Percentiles rank a stretch among this genome's conserved stretches.
phyloP scores from a whole-genome alignment of 1,140 invertebrate species.

The Bacillus rossius region DNA sequence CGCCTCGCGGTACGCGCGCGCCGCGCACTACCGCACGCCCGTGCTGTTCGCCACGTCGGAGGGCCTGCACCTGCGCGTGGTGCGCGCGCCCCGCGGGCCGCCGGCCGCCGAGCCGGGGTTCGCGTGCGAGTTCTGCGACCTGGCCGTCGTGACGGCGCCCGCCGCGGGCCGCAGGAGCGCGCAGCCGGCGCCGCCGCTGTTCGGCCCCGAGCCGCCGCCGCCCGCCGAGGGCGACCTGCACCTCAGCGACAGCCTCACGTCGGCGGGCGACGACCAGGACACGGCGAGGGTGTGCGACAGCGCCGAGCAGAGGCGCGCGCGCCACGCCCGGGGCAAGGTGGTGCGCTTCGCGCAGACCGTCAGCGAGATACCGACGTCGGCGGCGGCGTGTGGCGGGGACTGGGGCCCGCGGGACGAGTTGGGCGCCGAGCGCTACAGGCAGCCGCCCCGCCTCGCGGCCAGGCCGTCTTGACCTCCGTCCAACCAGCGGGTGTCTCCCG shows the following conservation, averaged over 20 bases:
- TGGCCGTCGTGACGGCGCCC: background rate
- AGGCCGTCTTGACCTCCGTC: no score
- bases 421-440: no score
- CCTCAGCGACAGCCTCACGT: background rate
- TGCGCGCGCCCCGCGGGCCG: slow-evolving; percentile 1
- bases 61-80: slow-evolving; percentile 21
- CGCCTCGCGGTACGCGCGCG: slow-evolving; percentile 4
- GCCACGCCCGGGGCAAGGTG: background rate
- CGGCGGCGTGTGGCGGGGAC: background rate
- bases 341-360: slow-evolving; percentile 8
- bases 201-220: background rate
- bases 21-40: slow-evolving; percentile 19
- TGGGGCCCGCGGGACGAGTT: background rate
- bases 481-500: no score
- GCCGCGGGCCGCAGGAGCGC: background rate
- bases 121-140: slow-evolving; percentile 24
- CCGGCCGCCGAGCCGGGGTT: slow-evolving; percentile 16
- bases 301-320: background rate
- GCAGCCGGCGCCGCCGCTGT: background rate
- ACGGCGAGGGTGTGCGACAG: background rate
- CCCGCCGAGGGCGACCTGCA: background rate
- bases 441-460: no score
- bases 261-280: background rate
- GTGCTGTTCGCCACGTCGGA: slow-evolving; percentile 25
- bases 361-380: slow-evolving; percentile 1